Evolutionary conservation across 2,888 invertebrate species (phyloP).

Genomic region (Drosophila formosana): DNA sequence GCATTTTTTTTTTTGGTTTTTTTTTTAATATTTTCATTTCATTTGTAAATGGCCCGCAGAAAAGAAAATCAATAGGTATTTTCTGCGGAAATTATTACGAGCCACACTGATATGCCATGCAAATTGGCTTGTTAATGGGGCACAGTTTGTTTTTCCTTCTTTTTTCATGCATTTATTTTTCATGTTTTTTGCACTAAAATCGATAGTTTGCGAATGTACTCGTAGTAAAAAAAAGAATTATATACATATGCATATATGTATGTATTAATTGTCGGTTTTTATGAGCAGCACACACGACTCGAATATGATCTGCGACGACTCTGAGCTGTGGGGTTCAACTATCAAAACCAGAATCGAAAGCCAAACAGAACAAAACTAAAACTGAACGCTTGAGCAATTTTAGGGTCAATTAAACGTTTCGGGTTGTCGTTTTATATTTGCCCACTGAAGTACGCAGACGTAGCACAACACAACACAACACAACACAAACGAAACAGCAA

Average conservation of each 20-base stretch:
- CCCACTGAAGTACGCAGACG: conserved; percentile 51
- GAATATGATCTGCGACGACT: conserved; percentile 8
- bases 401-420: conserved; percentile 77
- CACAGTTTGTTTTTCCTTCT: neutral
- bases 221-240: neutral
- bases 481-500: neutral
- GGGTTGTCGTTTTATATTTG: conserved; percentile 60
- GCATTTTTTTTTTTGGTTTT: conserved; percentile 49
- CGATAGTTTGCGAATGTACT: conserved; percentile 4
- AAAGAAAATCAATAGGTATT: conserved; percentile 68
- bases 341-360: conserved; percentile 5
- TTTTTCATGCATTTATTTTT: neutral
- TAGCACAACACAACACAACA: conserved; percentile 25
- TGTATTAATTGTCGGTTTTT: conserved; percentile 4
- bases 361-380: conserved; percentile 18
- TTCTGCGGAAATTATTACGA: conserved; percentile 36
- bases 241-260: neutral
- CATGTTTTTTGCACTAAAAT: conserved; percentile 17
- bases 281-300: neutral
- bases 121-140: conserved; percentile 44
- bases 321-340: conserved; percentile 12
- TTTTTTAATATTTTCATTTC: conserved; percentile 46
- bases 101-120: conserved; percentile 15
- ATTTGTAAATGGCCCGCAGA: conserved; percentile 22
- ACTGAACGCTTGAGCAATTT: conserved; percentile 72